A percentile compares a stretch with the other conserved stretches of the same genome.
Evolutionary conservation across 2,113 vertebrate genomes (phyloP).

Genomic region (Mugil cephalus): DNA sequence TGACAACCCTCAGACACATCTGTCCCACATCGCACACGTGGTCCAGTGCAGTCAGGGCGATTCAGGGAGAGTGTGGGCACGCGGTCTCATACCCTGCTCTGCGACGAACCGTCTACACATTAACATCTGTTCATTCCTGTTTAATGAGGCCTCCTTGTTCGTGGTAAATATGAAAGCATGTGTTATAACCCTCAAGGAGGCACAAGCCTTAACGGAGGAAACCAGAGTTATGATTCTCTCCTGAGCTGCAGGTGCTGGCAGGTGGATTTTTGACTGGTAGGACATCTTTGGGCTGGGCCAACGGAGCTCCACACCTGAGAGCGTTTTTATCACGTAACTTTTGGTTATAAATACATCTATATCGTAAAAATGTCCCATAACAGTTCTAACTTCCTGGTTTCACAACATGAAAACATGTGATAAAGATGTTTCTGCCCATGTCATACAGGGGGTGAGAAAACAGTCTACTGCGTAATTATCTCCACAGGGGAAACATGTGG

Average conservation of each 20-base stretch:
- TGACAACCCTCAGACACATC: slow-evolving; percentile 52
- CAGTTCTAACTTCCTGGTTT: neutral
- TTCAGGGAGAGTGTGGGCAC: neutral
- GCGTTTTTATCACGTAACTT: neutral
- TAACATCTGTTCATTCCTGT: slow-evolving; percentile 33
- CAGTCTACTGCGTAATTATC: neutral
- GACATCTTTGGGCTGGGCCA: neutral
- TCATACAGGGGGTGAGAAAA: slow-evolving; percentile 11
- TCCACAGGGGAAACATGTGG: slow-evolving; percentile 7
- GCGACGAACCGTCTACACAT: slow-evolving; percentile 24
- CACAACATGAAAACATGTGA: neutral
- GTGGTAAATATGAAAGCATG: slow-evolving; percentile 24
- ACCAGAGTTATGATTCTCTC: neutral
- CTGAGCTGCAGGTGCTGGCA: neutral
- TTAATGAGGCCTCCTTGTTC: slow-evolving; percentile 43
- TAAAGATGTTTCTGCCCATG: slow-evolving; percentile 3
- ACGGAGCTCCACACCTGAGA: neutral
- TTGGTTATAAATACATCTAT: neutral
- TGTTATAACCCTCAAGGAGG: slow-evolving; percentile 13
- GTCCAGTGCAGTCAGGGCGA: slow-evolving; percentile 10
- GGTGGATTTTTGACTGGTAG: neutral
- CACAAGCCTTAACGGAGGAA: slow-evolving; percentile 26
- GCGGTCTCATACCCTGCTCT: neutral
- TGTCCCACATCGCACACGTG: neutral
- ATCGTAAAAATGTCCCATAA: neutral